These are phyloP conservation scores for Sinosuthora webbiana DNA, from an alignment of 2,113 vertebrate genomes.

Conservation along the genomic window DNA sequence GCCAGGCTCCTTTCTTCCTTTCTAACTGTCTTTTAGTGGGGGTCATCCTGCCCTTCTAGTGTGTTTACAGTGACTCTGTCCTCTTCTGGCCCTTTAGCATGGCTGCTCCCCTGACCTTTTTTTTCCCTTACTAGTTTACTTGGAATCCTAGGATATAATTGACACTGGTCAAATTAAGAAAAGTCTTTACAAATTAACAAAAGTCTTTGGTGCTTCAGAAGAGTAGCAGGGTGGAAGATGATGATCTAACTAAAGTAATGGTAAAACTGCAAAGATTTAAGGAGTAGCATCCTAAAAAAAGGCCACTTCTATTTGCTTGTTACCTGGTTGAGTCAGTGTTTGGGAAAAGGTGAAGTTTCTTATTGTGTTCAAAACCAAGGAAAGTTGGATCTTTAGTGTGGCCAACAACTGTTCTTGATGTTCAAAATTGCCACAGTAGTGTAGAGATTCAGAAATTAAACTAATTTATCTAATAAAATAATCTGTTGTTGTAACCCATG, in stretches of 20 bases:
- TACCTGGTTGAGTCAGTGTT: neutral
- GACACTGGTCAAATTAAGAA: neutral
- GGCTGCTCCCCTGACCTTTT: neutral
- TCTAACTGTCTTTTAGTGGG: neutral
- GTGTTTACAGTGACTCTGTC: neutral
- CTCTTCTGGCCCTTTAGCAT: neutral
- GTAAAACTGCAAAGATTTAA: neutral
- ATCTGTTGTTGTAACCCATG: neutral
- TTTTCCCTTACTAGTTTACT: neutral
- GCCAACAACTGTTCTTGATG: neutral
- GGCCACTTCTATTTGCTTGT: neutral
- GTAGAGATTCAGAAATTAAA: neutral
- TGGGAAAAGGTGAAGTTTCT: neutral
- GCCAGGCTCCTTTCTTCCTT: neutral
- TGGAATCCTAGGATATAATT: neutral
- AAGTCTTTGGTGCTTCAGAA: neutral
- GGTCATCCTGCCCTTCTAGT: neutral
- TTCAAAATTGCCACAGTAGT: neutral
- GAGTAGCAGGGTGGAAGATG: neutral
- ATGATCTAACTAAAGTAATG: neutral
- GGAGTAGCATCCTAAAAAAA: neutral
- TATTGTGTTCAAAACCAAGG: neutral
- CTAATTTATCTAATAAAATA: neutral
- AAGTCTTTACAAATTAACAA: neutral
- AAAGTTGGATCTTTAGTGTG: neutral